Evolutionary conservation across 2,797 vertebrate genomes (phyloP).

Genomic region (Tinamus major): DNA sequence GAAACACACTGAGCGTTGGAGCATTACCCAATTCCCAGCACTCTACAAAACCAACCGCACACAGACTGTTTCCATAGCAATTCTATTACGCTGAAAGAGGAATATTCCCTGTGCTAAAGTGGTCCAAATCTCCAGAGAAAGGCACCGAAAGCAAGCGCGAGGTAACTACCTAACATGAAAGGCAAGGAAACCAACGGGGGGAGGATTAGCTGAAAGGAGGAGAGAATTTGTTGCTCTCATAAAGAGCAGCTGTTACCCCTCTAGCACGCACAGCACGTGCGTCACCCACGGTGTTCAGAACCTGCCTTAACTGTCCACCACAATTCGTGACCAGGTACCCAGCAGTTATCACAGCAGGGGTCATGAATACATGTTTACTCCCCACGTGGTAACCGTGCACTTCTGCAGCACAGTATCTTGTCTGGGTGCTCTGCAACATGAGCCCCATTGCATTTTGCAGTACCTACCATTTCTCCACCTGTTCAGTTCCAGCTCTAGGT

Average conservation of each 20-base stretch:
- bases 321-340: neutral
- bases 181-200: neutral
- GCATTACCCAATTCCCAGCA: constrained; percentile 58
- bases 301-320: neutral
- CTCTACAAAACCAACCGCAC: constrained; percentile 29
- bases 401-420: neutral
- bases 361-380: neutral
- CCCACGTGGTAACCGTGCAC: neutral
- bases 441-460: neutral
- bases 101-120: constrained; percentile 60
- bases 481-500: constrained; percentile 92
- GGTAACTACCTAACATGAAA: constrained; percentile 33
- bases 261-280: neutral
- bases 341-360: neutral
- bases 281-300: neutral
- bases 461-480: constrained; percentile 92
- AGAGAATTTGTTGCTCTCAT: neutral
- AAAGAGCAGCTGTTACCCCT: neutral
- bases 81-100: constrained; percentile 54
- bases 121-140: constrained; percentile 37
- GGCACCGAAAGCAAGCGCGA: constrained; percentile 3
- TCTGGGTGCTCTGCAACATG: neutral
- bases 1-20: constrained; percentile 26
- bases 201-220: neutral
- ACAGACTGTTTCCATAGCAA: constrained; percentile 76